Evolutionary conservation across 1,140 invertebrate genomes (phyloP), one percentile per base, ranked within the genome.

Genomic region (Bradynema listronoti): DNA sequence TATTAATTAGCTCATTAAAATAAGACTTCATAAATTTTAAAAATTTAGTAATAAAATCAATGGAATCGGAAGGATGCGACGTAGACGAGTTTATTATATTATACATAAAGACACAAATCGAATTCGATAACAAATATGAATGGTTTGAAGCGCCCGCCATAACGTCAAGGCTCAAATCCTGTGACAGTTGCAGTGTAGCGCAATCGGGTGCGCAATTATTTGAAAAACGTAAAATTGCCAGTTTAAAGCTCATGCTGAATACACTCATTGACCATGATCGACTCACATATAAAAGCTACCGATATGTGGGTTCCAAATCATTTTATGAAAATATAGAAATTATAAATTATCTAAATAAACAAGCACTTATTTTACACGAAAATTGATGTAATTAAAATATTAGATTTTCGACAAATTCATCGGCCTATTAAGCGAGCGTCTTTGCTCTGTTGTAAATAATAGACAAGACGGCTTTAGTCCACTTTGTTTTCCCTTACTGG

Each of bases 151-250:
- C 47, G 3, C 47, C 47, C 34, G 3, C 29, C 16, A 32, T 50
- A 4, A 50, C 27, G 19, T n/a, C 3, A 19, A n/a, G 27, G 27
- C 47, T 50, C 3, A 50, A 25, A 5, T 32, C 47, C 27, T 50
- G 47, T 50, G 16, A 4, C 16, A 29, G 9, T 30, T 27, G 29
- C 5, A 50, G 34, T 19, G 4, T 30, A 50, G 47, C 47, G n/a
- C n/a, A n/a, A n/a, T n/a, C n/a, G n/a, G n/a, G n/a, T n/a, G 47
- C 47, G 16, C 27, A 30, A 19, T 25, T 50, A 50, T 50, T 50
- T 29, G 47, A 50, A 50, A 24, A 32, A 50, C 3, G 34, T 16
- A 50, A 50, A 25, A 29, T 50, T 9, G 47, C 29, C 9, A 50
- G 34, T 3, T n/a, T 50, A n/a, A 19, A 29, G 27, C 29, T 30